Base-by-base conservation (phyloP, 2,888 invertebrate species). In the Electrophaes corylata region DNA sequence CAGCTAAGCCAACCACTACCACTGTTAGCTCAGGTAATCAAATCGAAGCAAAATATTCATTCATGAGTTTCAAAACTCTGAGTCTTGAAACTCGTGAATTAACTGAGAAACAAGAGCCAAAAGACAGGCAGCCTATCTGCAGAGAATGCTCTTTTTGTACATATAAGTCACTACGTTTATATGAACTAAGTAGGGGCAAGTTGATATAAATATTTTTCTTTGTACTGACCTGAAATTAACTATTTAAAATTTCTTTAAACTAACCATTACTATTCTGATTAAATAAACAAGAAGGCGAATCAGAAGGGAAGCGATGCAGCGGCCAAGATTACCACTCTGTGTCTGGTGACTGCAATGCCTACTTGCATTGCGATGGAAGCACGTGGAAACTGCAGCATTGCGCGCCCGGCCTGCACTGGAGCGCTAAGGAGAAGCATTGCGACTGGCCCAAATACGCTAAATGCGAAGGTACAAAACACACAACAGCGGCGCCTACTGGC, bases 331-430 rank as follows among this genome's bases (percentile, higher is more conserved):
- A 93, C 70, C 81, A 86, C 29, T 83, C 94, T 0, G 95, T 96
- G 64, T 83, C 93, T 0, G 83, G 83, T 1, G 95, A 96, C 74
- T 97, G 97, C 73, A 94, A 94, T 67, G 93, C 94, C 0, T 97
- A 96, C 78, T 93, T 94, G 61, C 93, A 95, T 60, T 97, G 97
- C 73, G 93, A 96, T 19, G 93, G 94, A 11, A 95, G 94, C 2
- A 93, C 94, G 57, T 85, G 95, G 76, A 93, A 89, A 2, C 93
- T 93, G 62, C 95, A 96, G 70, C 93, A 93, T 63, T 97, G 97
- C 75, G 95, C 96, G 0, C 95, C 95, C 0, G 96, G 96, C 6
- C 83, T 97, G n/a, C 96, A 97, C 78, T 97, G 96, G 96, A 96
- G 96, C 76, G 86, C 90, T 20, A 77, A 84, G 0, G 90, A 92